Conservation (phyloP, 1,140 invertebrate genomes). For the Amphibalanus amphitrite region DNA sequence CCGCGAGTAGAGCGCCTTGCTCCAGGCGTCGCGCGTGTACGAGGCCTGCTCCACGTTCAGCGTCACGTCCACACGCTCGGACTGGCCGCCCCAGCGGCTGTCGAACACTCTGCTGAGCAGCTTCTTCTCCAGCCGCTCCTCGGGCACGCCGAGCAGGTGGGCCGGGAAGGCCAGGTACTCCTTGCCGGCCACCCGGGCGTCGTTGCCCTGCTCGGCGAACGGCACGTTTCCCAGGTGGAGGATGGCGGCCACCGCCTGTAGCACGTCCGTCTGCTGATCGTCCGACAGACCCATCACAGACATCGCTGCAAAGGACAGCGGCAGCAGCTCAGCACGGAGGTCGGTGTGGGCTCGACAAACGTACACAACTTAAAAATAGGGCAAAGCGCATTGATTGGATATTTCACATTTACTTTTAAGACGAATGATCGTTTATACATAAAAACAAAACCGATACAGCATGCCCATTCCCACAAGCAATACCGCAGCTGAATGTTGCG, state of each 20-base stretch:
- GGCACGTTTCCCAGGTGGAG: constrained; percentile 51
- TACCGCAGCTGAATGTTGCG: no score
- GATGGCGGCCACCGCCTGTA: constrained; percentile 43
- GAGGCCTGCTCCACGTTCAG: constrained; percentile 46
- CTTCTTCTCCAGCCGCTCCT: constrained; percentile 39
- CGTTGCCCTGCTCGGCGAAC: constrained; percentile 42
- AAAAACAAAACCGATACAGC: no score
- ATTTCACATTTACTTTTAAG: no score
- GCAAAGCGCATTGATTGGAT: no score
- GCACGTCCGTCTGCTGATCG: constrained; percentile 37
- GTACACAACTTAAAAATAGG: no score
- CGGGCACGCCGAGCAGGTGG: constrained; percentile 41
- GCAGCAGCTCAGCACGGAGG: no score
- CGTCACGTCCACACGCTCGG: constrained; percentile 48
- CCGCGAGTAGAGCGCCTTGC: constrained; percentile 47
- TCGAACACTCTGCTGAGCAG: constrained; percentile 47
- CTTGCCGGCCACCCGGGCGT: constrained; percentile 39
- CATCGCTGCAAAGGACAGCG: constrained; percentile 36
- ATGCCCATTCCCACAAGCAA: no score
- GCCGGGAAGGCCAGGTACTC: constrained; percentile 43
- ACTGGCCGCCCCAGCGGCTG: constrained; percentile 52
- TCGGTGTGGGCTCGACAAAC: no score
- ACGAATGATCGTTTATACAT: no score
- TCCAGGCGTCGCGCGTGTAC: constrained; percentile 45
- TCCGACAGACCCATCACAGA: constrained; percentile 44